Percentiles rank a stretch among this genome's conserved stretches.
These are phyloP conservation scores for Speoplatyrhinus poulsoni DNA, from an alignment of 2,113 vertebrate species.

Conservation along the genomic window DNA sequence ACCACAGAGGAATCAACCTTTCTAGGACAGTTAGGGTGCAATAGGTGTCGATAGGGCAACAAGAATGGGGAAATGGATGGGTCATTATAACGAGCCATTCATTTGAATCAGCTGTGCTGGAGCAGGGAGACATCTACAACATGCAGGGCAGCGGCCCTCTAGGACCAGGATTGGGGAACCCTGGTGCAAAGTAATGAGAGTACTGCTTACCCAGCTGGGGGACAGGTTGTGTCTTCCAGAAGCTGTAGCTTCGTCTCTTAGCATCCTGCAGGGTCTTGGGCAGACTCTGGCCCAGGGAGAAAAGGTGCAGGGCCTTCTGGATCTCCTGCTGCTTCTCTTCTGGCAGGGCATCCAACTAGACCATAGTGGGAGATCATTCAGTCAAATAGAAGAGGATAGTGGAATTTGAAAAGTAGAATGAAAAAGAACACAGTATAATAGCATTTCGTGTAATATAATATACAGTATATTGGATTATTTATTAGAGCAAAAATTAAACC, in stretches of 20 bases:
- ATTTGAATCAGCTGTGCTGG: too few species aligned
- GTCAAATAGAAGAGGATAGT: not conserved
- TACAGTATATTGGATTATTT: not conserved
- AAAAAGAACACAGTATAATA: not conserved
- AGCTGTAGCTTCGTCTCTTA: conserved; percentile 86
- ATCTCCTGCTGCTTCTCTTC: conserved; percentile 96
- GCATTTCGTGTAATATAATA: not conserved
- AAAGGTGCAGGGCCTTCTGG: conserved; percentile 95
- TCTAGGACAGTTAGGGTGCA: too few species aligned
- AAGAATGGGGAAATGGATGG: too few species aligned
- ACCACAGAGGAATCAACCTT: too few species aligned
- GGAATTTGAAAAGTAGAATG: not conserved
- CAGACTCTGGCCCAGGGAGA: conserved; percentile 85
- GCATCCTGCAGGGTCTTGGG: conserved; percentile 93
- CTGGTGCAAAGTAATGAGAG: not conserved
- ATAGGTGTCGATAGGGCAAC: too few species aligned
- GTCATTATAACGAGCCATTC: too few species aligned
- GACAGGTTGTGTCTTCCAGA: conserved; percentile 97
- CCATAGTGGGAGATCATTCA: not conserved
- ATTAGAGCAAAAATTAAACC: not conserved
- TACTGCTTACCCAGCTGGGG: conserved; percentile 84
- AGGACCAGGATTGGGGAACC: too few species aligned
- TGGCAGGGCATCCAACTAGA: conserved; percentile 87
- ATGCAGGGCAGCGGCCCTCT: too few species aligned
- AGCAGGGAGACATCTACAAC: too few species aligned